Evolutionary conservation across 2,888 invertebrate genomes (phyloP), one percentile per base, ranked within the genome.

Genomic region (Apoderus coryli): DNA sequence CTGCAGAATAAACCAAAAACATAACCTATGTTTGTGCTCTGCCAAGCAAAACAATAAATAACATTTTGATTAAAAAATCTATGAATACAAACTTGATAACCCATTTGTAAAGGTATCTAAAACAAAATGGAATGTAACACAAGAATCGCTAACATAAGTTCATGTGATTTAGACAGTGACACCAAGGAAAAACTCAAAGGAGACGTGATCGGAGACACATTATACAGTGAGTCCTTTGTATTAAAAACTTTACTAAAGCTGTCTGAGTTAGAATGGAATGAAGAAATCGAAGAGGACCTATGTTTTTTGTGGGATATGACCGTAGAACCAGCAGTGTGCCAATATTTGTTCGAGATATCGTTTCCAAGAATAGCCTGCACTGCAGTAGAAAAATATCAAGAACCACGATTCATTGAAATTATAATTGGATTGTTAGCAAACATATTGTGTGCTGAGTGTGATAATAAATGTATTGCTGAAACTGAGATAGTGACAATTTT

Each of bases 251-350:
- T 81, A 10, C 54, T 81, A 33, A 69, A 72, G 51, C 56, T 80
- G 9, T 60, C 63, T 24, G 65, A 72, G 29, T 63, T 69, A 40
- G 57, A 69, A 24, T 65, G 69, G 51, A 63, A 65, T 31, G 63
- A 69, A 34, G 59, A 69, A 2, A 59, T 81, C 27, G 84, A 85
- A 59, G 67, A 68, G 13, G 76, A 82, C 46, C 60, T 85, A 19
- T 80, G 81, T 47, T 69, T 72, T 4, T 53, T 86, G 1, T 86
- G 86, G 86, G 84, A 86, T 43, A 85, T 84, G 81, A 77, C 84
- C 1, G 64, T 75, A 0, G 79, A 85, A 42, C 65, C 69, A 39
- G 82, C 81, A 47, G 76, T 86, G 0, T 77, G 79, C 6, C 48
- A 66, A 23, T 75, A 76, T 47, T 57, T 86, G 7, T 56, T 76